Evolutionary conservation across 2,113 vertebrate species (phyloP).

Genomic region (Nansenia antarctica): DNA sequence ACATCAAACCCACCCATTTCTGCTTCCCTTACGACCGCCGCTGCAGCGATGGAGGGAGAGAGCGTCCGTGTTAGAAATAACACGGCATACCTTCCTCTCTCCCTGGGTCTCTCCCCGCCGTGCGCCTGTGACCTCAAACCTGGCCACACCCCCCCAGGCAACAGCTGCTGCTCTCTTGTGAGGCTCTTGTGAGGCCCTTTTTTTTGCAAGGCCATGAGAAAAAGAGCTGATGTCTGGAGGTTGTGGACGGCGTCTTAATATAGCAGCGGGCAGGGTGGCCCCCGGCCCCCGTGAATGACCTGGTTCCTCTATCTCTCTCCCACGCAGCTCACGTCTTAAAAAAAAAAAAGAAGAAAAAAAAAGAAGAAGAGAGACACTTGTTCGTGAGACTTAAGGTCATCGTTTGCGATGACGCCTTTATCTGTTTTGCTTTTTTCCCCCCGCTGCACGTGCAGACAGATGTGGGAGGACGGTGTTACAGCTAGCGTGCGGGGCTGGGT

Average conservation of each 20-base stretch:
- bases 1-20: no score
- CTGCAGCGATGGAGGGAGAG: no score
- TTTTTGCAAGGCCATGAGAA: conserved; percentile 58
- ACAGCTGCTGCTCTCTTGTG: conserved; percentile 52
- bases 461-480: no score
- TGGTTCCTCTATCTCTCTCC: conserved; percentile 36
- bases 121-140: conserved; percentile 34
- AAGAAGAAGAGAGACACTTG: neutral
- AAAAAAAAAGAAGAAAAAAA: conserved; percentile 24
- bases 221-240: conserved; percentile 50
- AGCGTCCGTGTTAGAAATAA: no score
- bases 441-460: no score
- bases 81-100: no score
- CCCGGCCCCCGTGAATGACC: conserved; percentile 51
- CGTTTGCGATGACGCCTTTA: no score
- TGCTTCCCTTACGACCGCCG: no score
- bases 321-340: conserved; percentile 26
- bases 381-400: neutral
- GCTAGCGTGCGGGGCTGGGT: no score
- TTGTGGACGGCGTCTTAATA: conserved; percentile 40
- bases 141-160: conserved; percentile 28
- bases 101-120: neutral
- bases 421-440: no score
- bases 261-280: conserved; percentile 37
- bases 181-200: conserved; percentile 25